phyloP scores from a whole-genome alignment of 2,888 invertebrate genomes.

The Dasysyrphus tricinctus region DNA sequence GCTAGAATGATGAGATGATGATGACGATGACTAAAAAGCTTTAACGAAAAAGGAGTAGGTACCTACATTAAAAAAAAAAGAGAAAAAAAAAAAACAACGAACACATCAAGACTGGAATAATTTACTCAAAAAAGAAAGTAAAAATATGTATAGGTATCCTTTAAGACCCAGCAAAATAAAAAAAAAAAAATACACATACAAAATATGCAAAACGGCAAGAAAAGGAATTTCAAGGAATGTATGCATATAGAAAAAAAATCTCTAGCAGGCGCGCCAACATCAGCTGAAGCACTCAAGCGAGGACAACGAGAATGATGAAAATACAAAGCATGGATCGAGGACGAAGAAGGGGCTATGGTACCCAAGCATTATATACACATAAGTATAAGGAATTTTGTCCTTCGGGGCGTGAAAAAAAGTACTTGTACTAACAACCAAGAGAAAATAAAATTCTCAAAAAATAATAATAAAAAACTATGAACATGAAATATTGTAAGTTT shows the following conservation, averaged over 20 bases:
- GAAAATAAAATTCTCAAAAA: slow-evolving; percentile 25
- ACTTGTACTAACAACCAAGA: slow-evolving; percentile 55
- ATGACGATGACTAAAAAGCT: slow-evolving; percentile 55
- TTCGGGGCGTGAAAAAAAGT: slow-evolving; percentile 70
- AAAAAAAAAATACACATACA: neutral
- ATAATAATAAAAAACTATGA: slow-evolving; percentile 5
- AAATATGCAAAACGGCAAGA: slow-evolving; percentile 47
- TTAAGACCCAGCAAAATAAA: neutral
- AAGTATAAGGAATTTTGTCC: slow-evolving; percentile 58
- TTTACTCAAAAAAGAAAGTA: slow-evolving; percentile 59
- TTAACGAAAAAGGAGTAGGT: slow-evolving; percentile 1
- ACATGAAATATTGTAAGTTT: slow-evolving; percentile 43
- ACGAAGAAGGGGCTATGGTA: neutral
- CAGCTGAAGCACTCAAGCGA: slow-evolving; percentile 52
- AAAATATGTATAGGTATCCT: slow-evolving; percentile 19
- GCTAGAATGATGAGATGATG: slow-evolving; percentile 45
- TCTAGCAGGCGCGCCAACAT: slow-evolving; percentile 46
- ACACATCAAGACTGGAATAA: slow-evolving; percentile 59
- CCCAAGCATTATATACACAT: neutral
- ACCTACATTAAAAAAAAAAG: too few relatives aligned
- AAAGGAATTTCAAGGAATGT: slow-evolving; percentile 34
- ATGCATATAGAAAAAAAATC: slow-evolving; percentile 27
- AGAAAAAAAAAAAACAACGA: neutral
- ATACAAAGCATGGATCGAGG: slow-evolving; percentile 9
- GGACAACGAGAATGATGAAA: slow-evolving; percentile 46